These are phyloP conservation scores for Ornithoptera alexandrae DNA, from an alignment of 2,888 invertebrate species.

Conservation along the genomic window DNA sequence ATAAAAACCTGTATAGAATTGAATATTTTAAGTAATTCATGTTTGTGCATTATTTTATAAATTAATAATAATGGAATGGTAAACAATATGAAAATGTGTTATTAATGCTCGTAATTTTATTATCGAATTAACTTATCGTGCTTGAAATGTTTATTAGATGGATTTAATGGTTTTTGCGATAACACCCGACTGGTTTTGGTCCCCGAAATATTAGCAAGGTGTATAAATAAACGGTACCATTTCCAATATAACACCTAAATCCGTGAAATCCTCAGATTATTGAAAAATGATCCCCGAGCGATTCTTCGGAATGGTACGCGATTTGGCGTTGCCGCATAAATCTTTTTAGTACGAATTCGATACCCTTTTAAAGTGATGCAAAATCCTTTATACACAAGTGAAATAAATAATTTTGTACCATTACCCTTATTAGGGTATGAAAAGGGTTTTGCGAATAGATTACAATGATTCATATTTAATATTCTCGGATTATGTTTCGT, in stretches of 20 bases:
- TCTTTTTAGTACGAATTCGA: conserved; percentile 45
- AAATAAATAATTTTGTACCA: conserved; percentile 19
- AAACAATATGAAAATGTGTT: no score
- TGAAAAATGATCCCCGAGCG: conserved; percentile 56
- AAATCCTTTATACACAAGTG: conserved; percentile 9
- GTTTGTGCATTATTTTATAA: no score
- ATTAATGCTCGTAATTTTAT: no score
- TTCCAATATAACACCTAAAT: conserved; percentile 43
- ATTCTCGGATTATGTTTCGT: neutral
- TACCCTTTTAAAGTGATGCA: conserved; percentile 43
- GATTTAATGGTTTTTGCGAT: no score
- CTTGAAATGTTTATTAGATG: no score
- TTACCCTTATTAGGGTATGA: conserved; percentile 4
- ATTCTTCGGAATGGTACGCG: conserved; percentile 51
- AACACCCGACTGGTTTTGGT: neutral
- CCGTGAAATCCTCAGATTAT: conserved; percentile 54
- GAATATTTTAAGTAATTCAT: no score
- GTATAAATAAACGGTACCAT: conserved; percentile 32
- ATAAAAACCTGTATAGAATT: no score
- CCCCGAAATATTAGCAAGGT: neutral
- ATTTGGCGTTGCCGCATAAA: conserved; percentile 53
- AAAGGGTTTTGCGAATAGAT: neutral
- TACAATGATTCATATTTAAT: conserved; percentile 4
- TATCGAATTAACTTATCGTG: no score
- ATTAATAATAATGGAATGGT: no score